Conservation (phyloP, 2,797 vertebrate genomes). For the Triplophysa bombifrons region DNA sequence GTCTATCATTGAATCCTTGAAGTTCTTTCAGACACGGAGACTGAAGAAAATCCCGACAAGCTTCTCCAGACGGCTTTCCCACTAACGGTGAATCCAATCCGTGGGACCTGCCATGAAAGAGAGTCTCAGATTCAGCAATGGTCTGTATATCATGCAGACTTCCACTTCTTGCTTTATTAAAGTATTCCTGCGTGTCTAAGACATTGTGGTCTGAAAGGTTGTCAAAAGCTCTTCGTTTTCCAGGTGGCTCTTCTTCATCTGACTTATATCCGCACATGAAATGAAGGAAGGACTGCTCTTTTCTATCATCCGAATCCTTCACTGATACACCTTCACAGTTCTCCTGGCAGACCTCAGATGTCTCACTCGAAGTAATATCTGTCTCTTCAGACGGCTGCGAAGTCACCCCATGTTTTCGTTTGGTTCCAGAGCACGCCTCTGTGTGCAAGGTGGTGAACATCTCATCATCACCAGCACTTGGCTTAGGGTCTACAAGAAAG, state of each 20-base stretch:
- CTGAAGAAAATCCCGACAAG: neutral
- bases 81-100: slow-evolving; percentile 30
- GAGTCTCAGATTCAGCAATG: slow-evolving; percentile 9
- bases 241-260: slow-evolving; percentile 59
- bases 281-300: slow-evolving; percentile 56
- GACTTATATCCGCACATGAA: slow-evolving; percentile 45
- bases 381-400: slow-evolving; percentile 23
- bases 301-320: slow-evolving; percentile 44
- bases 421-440: slow-evolving; percentile 43
- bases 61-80: slow-evolving; percentile 17
- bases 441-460: slow-evolving; percentile 24
- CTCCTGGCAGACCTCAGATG: neutral
- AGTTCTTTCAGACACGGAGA: neutral
- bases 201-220: neutral
- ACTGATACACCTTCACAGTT: slow-evolving; percentile 12
- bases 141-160: neutral
- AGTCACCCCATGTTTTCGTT: slow-evolving; percentile 56
- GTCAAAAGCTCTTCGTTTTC: slow-evolving; percentile 58
- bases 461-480: neutral
- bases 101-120: slow-evolving; percentile 31
- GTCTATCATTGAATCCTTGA: neutral
- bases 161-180: slow-evolving; percentile 54
- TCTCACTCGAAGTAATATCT: neutral
- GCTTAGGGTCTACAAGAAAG: slow-evolving; percentile 18
- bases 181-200: slow-evolving; percentile 49